Evolutionary conservation across 2,888 invertebrate genomes (phyloP), one percentile per base, ranked within the genome.

Genomic region (Coleophora flavipennella): DNA sequence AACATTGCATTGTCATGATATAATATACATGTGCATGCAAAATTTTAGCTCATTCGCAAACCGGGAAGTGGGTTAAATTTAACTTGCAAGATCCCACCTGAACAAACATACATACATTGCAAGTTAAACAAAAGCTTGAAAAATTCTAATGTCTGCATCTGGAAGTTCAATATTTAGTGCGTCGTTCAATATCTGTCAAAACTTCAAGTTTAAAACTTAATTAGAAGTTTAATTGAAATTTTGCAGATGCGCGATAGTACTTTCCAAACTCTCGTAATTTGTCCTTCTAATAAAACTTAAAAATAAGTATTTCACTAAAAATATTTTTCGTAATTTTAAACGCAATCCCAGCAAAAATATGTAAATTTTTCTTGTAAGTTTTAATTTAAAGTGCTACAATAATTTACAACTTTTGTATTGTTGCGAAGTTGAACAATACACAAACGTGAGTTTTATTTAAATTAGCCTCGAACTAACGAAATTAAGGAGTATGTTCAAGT

Each of bases 401-500:
- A 20, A 12, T 43, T 38, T 29, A 20, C 33, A 29, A 33, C 20
- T 33, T 4, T 31, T 36, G 36, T 41, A 29, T n/a, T n/a, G 29
- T 11, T 11, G 11, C 29, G 10, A 29, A 3, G 29, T 29, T 32
- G 37, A 39, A 26, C 38, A 42, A 42, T 41, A 40, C 34, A 39
- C 48, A 53, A 54, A 52, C 47, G 50, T 48, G 42, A 36, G 48
- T 56, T 58, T 57, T 52, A 60, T 62, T 61, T 50, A 66, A 66
- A 66, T 66, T 59, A 57, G 44, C 48, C 43, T 44, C n/a, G 29
- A 45, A 48, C 44, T 55, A 59, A 55, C 50, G 48, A 62, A 63
- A 65, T 65, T 64, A 65, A 61, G 61, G 59, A 59, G 46, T 52
- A 57, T 48, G 53, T 55, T 54, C 41, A 44, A 53, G 55, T 57